Conservation (phyloP, 2,113 vertebrate species). For the Charina bottae region DNA sequence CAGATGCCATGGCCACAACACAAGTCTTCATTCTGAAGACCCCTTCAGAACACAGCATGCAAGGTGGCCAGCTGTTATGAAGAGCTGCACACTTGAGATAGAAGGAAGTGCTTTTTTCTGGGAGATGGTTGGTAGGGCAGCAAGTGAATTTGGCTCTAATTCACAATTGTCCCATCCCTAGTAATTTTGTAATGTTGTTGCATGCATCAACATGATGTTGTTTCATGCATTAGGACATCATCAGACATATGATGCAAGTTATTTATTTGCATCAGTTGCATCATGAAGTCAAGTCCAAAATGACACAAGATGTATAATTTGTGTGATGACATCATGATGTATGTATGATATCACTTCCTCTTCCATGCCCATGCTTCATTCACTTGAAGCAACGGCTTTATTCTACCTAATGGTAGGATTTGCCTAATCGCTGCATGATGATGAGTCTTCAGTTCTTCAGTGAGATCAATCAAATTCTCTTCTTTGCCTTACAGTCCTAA, state of each 20-base stretch:
- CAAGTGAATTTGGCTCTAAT: not conserved
- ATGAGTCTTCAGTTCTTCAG: not conserved
- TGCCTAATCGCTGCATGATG: not conserved
- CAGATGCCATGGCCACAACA: not conserved
- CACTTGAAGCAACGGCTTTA: not conserved
- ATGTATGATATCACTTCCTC: not conserved
- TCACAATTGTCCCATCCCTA: not conserved
- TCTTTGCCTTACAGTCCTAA: not conserved
- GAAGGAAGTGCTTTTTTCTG: not conserved
- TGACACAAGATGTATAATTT: not conserved
- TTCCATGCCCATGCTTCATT: not conserved
- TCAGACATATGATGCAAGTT: not conserved
- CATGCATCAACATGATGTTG: not conserved
- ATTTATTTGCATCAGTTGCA: not conserved
- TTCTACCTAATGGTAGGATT: not conserved
- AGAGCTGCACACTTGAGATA: not conserved
- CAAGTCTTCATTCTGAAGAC: not conserved
- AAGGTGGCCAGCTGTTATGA: not conserved
- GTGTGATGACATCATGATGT: not conserved
- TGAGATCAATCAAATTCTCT: not conserved
- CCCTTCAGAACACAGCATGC: not conserved
- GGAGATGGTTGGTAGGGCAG: not conserved
- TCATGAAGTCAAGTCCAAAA: not conserved
- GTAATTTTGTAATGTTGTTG: not conserved
- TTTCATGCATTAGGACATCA: not conserved